phyloP scores from a whole-genome alignment of 2,888 invertebrate genomes.

The Patella pellucida region DNA sequence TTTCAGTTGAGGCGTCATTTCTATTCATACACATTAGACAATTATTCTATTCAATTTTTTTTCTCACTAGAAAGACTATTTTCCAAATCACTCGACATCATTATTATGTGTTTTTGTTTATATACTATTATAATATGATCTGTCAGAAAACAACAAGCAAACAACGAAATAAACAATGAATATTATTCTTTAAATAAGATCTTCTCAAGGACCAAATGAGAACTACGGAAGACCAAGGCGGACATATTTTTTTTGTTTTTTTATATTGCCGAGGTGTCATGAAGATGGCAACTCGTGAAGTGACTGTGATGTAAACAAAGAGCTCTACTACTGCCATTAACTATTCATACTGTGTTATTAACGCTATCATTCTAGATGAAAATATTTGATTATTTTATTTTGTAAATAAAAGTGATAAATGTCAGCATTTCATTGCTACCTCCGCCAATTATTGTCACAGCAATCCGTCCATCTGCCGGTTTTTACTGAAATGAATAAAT shows the following conservation, averaged over 20 bases:
- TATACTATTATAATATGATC: too few relatives aligned
- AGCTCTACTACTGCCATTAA: not conserved
- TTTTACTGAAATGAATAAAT: conserved; percentile 1
- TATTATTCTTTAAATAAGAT: too few relatives aligned
- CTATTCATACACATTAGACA: not conserved
- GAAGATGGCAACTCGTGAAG: too few relatives aligned
- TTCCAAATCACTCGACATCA: not conserved
- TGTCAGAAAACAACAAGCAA: too few relatives aligned
- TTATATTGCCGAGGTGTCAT: too few relatives aligned
- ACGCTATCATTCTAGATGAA: conserved; percentile 9
- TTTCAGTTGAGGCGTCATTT: conserved; percentile 73
- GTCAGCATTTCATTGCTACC: conserved; percentile 11
- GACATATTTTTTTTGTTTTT: too few relatives aligned
- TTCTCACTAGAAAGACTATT: conserved; percentile 14
- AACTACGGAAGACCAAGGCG: too few relatives aligned
- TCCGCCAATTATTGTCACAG: conserved; percentile 16
- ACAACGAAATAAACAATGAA: too few relatives aligned
- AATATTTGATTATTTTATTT: conserved; percentile 9
- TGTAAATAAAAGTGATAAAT: conserved; percentile 12
- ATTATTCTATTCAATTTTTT: not conserved
- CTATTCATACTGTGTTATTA: conserved; percentile 2
- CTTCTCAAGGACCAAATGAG: too few relatives aligned
- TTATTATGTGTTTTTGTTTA: too few relatives aligned
- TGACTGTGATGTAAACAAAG: not conserved
- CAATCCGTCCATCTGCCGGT: conserved; percentile 22